Base-by-base conservation (phyloP, 2,113 vertebrate genomes). In the Tupaia tana region DNA sequence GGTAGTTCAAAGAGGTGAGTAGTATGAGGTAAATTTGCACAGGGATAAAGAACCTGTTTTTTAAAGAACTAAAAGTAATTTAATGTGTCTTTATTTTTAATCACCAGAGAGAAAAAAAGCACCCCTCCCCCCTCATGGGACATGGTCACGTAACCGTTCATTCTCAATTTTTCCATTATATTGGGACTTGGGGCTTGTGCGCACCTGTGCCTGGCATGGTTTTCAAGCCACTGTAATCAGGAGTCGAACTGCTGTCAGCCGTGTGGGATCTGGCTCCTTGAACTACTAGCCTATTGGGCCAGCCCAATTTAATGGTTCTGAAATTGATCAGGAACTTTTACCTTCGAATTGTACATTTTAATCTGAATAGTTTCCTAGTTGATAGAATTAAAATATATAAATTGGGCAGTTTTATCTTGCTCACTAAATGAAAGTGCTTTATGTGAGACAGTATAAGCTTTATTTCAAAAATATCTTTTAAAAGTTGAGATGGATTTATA, bases 351-450 rank as follows among this genome's bases (percentile, higher is more conserved):
- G 9, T 73, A 8, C 43, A 56, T 78, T 95, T 89, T 85, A 84
- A 78, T 85, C 43, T 24, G 19, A 91, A 25, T 82, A 71, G 13
- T 24, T 83, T 88, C 92, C 78, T 74, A 70, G 86, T 34, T 92
- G 29, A 82, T 69, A 59, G 25, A 91, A 31, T n/a, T 59, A 83
- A 87, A 84, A 75, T 78, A 18, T 85, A 9, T 93, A 54, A 67
- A 56, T 93, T 80, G 31, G 19, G 14, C 20, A 78, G 59, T 94
- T 90, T 95, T 88, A 64, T 54, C 67, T 94, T 89, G 43, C 24
- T 88, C 18, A 71, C 4, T 80, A 85, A 94, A n/a, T 75, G 59
- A 74, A 71, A 69, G 66, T 66, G 25, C 15, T 77, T 61, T 63
- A 29, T 75, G 22, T 61, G 52, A 84, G 27, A 31, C 64, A 59